Evolutionary conservation across 2,888 invertebrate genomes (phyloP).

Genomic region (Caenorhabditis wallacei): DNA sequence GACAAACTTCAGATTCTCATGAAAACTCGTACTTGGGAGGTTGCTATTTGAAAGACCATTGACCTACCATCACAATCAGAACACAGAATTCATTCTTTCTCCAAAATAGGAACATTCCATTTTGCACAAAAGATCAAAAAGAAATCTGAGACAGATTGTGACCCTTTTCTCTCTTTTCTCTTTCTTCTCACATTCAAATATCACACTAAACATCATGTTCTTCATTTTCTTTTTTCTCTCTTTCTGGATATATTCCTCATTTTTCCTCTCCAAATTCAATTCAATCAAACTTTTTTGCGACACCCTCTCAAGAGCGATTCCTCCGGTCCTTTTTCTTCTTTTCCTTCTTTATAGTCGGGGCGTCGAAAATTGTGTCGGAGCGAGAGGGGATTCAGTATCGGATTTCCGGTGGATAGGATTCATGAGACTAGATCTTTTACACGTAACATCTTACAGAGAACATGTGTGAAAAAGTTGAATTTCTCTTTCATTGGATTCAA

Average conservation of each 20-base stretch:
- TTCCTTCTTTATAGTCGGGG: neutral
- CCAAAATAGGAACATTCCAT: slow-evolving; percentile 5
- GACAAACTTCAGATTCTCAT: no score
- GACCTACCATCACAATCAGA: no score
- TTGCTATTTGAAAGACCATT: no score
- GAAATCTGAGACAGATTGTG: slow-evolving; percentile 30
- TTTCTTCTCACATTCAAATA: slow-evolving; percentile 1
- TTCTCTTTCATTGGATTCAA: slow-evolving; percentile 6
- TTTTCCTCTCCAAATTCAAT: slow-evolving; percentile 18
- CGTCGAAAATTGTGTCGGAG: slow-evolving; percentile 41
- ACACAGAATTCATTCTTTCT: neutral
- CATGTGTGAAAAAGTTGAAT: slow-evolving; percentile 41
- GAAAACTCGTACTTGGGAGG: no score
- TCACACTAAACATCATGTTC: slow-evolving; percentile 26
- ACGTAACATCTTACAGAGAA: slow-evolving; percentile 15
- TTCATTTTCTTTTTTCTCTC: neutral
- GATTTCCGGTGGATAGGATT: slow-evolving; percentile 24
- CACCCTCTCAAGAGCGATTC: slow-evolving; percentile 36
- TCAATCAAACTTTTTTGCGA: slow-evolving; percentile 52
- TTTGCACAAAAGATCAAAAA: slow-evolving; percentile 29
- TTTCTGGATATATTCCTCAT: neutral
- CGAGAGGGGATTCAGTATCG: slow-evolving; percentile 20
- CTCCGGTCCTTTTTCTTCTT: slow-evolving; percentile 21
- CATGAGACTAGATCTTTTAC: slow-evolving; percentile 35
- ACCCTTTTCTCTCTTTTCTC: slow-evolving; percentile 7